Evolutionary conservation across 2,797 vertebrate species (phyloP).

Genomic region (Apodemus agrarius): DNA sequence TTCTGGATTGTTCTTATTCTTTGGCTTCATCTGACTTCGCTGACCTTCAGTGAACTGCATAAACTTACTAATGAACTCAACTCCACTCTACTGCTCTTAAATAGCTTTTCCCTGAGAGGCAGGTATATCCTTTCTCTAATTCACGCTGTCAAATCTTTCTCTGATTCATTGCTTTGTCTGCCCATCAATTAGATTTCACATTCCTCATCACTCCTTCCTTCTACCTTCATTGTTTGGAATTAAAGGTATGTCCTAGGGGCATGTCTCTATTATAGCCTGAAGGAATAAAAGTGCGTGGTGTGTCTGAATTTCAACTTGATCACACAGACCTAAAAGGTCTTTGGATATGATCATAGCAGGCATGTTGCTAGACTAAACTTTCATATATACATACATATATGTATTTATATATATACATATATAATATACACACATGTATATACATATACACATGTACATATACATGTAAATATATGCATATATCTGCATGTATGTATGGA

Average conservation of each 20-base stretch:
- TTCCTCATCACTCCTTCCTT: too few species aligned
- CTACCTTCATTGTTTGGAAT: too few species aligned
- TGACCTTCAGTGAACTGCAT: background rate
- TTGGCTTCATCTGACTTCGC: background rate
- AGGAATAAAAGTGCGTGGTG: too few species aligned
- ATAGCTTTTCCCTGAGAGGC: background rate
- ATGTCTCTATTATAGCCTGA: too few species aligned
- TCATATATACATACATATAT: background rate
- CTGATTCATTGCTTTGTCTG: too few species aligned
- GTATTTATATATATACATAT: too few species aligned
- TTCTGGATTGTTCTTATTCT: background rate
- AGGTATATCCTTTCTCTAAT: background rate
- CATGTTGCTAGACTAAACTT: background rate
- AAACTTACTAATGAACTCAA: background rate
- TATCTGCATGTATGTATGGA: accelerated
- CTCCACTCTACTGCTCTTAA: background rate
- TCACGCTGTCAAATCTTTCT: background rate
- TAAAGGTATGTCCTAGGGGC: too few species aligned
- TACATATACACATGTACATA: too few species aligned
- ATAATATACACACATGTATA: too few species aligned
- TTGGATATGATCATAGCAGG: background rate
- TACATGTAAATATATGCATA: background rate
- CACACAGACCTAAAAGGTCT: background rate
- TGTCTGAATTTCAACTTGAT: background rate
- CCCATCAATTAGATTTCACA: too few species aligned